A percentile compares a stretch with the other conserved stretches of the same genome.
These are phyloP conservation scores for Furnarius figulus DNA, from an alignment of 2,113 vertebrate genomes.

Conservation along the genomic window DNA sequence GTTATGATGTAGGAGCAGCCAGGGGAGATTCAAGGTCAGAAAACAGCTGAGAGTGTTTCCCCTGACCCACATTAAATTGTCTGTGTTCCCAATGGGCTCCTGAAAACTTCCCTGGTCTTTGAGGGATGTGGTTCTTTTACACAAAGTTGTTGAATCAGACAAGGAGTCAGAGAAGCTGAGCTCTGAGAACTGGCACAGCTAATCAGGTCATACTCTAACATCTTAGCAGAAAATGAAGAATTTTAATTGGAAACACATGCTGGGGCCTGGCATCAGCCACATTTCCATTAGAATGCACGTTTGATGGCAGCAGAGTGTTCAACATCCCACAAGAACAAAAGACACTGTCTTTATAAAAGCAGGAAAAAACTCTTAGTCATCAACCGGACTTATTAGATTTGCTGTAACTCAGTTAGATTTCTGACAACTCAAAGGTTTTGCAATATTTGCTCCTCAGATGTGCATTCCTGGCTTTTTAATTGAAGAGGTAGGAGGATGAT, in stretches of 20 bases:
- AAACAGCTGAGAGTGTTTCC: not conserved
- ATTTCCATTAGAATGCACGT: not conserved
- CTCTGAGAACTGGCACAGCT: not conserved
- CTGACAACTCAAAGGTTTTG: not conserved
- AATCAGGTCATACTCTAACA: constrained; percentile 14
- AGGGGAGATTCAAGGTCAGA: not conserved
- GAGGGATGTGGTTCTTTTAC: not conserved
- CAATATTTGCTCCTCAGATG: not conserved
- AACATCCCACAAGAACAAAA: not conserved
- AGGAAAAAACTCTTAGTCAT: not conserved
- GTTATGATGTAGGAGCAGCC: not conserved
- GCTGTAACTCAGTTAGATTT: not conserved
- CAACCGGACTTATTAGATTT: not conserved
- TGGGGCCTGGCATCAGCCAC: not conserved
- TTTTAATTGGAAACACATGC: not conserved
- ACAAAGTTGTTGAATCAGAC: not conserved
- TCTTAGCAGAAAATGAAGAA: constrained; percentile 17
- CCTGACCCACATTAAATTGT: not conserved
- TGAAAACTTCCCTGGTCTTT: not conserved
- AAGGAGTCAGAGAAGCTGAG: not conserved
- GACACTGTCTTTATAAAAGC: not conserved
- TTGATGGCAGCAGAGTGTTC: not conserved
- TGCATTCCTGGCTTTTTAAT: not conserved
- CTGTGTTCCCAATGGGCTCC: not conserved
- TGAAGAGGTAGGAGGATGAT: not conserved